phyloP scores from a whole-genome alignment of 2,888 invertebrate genomes.

The Drosophila seclusa region DNA sequence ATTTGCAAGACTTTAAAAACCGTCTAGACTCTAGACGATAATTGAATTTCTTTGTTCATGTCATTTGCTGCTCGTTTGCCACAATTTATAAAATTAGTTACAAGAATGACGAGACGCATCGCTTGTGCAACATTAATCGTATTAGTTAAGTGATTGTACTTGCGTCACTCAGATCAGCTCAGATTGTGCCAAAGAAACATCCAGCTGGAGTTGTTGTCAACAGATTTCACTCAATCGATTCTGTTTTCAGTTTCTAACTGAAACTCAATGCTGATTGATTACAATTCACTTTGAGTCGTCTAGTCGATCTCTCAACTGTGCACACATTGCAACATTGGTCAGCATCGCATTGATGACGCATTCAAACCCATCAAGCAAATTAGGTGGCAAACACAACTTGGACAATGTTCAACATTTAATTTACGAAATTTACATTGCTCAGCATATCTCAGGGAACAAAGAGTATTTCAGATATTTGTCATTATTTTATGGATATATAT shows the following conservation, averaged over 20 bases:
- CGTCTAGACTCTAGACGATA: slow-evolving; percentile 2
- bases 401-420: not conserved
- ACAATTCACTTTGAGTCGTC: slow-evolving; percentile 26
- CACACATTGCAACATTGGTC: not conserved
- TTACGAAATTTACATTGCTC: not conserved
- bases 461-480: not conserved
- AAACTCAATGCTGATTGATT: slow-evolving; percentile 60
- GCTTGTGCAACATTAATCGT: slow-evolving; percentile 44
- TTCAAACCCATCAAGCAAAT: not conserved
- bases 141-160: slow-evolving; percentile 8
- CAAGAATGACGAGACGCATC: not conserved
- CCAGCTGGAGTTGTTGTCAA: not conserved
- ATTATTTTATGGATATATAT: not conserved
- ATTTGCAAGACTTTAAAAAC: not conserved
- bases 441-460: not conserved
- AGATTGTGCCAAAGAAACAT: not conserved
- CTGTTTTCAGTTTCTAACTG: slow-evolving; percentile 12
- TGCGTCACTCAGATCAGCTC: slow-evolving; percentile 14
- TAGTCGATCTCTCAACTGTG: slow-evolving; percentile 42
- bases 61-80: slow-evolving; percentile 5
- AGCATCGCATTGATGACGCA: not conserved
- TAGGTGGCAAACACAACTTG: not conserved
- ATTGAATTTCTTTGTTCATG: slow-evolving; percentile 18
- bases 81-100: slow-evolving; percentile 3
- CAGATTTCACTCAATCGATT: not conserved